Evolutionary conservation across 2,113 vertebrate species (phyloP), one percentile per base, ranked within the genome.

Genomic region (Eonycteris spelaea): DNA sequence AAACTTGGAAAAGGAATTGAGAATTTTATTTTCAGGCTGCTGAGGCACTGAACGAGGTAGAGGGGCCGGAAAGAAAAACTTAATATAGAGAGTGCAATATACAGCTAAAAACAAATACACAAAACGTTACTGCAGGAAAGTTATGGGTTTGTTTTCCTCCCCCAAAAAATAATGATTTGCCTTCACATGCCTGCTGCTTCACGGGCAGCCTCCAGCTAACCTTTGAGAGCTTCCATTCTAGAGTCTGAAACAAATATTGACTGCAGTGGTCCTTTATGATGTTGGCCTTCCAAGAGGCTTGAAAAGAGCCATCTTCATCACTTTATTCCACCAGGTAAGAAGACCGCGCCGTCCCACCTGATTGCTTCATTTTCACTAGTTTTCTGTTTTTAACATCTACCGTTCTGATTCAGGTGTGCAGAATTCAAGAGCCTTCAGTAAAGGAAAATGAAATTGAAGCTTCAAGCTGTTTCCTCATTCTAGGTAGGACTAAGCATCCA

Each of bases 391-490:
- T 68, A 59, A 94, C 7, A 3, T 43, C 59, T 53, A 15, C 5
- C 7, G 2, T 92, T 28, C 68, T 82, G 43, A 7, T 68, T 75
- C 96, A 98, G 97, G 59, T 94, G 63, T 97, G 95, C 86, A 78
- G 45, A 78, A 51, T 38, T 74, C 57, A 89, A 59, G 92, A 95
- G 7, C 77, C 89, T 51, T 92, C 92, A 28, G 84, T 75, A 19
- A 95, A 95, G 38, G 97, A 97, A 95, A 98, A 96, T 18, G 94
- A 97, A 93, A 71, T 96, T 0, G 94, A 98, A 97, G 97, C 97
- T 19, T 96, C 97, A 13, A 88, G 65, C 45, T 98, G 97, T 73
- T 98, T 97, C 55, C 97, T 98, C 91, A 91, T 97, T 73, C 86
- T 98, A 93, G 97, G 97, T 98, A 97, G 35, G 82, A 86, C 61